Conservation (phyloP, 2,888 invertebrate species). For the Philereme transversata region DNA sequence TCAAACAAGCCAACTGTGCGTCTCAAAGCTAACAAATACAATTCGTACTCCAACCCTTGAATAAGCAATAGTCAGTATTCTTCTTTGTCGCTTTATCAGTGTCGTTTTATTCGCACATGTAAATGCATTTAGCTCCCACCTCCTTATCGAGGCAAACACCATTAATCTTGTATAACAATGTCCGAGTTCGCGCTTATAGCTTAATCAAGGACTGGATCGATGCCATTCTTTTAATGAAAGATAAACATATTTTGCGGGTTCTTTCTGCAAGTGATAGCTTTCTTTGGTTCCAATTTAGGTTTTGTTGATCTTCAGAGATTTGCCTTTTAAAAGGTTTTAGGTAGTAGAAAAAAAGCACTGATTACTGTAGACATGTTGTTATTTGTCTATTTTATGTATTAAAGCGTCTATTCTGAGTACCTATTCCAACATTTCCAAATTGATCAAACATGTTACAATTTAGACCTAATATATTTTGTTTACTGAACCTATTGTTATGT, state of each 20-base stretch:
- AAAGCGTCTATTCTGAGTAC: too few relatives aligned
- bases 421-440: too few relatives aligned
- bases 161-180: slow-evolving; percentile 83
- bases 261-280: background rate
- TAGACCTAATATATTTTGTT: too few relatives aligned
- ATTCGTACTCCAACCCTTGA: slow-evolving; percentile 48
- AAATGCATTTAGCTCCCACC: slow-evolving; percentile 82
- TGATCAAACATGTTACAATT: too few relatives aligned
- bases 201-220: slow-evolving; percentile 74
- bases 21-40: slow-evolving; percentile 51
- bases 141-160: slow-evolving; percentile 76
- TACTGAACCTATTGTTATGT: too few relatives aligned
- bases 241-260: slow-evolving; percentile 45
- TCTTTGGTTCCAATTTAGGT: background rate
- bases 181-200: slow-evolving; percentile 68
- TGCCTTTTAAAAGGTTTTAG: too few relatives aligned
- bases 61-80: slow-evolving; percentile 44
- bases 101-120: slow-evolving; percentile 80
- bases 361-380: too few relatives aligned
- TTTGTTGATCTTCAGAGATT: too few relatives aligned
- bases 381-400: too few relatives aligned
- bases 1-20: slow-evolving; percentile 38
- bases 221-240: slow-evolving; percentile 57
- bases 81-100: slow-evolving; percentile 78
- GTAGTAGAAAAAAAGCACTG: too few relatives aligned